phyloP scores from a whole-genome alignment of 2,888 invertebrate species.

The Clostera curtula region DNA sequence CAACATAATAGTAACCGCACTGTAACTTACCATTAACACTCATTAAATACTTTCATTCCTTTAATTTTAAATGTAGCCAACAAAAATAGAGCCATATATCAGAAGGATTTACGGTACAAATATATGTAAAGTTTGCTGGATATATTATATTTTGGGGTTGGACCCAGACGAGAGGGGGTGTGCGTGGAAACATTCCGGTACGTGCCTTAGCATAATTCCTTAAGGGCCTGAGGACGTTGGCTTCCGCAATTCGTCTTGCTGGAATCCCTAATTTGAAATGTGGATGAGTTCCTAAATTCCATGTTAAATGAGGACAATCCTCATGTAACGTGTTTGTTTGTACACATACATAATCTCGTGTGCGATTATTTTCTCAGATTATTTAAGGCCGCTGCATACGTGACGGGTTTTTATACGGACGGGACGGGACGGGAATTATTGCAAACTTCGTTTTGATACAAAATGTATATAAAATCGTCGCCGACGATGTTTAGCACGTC shows the following conservation, averaged over 20 bases:
- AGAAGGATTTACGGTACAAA: constrained; percentile 74
- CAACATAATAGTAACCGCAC: constrained; percentile 51
- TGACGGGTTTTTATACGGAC: no score
- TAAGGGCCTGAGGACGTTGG: constrained; percentile 61
- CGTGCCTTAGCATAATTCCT: constrained; percentile 72
- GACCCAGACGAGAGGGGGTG: constrained; percentile 59
- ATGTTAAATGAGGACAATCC: constrained; percentile 26
- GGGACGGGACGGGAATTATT: no score
- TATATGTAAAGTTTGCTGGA: constrained; percentile 75
- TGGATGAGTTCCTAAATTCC: constrained; percentile 60
- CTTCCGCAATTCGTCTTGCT: constrained; percentile 70
- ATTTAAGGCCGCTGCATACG: no score
- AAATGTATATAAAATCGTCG: no score
- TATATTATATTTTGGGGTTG: constrained; percentile 73
- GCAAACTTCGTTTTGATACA: no score
- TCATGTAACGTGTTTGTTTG: not conserved
- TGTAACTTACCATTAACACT: constrained; percentile 64
- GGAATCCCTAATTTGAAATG: constrained; percentile 74
- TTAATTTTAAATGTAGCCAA: constrained; percentile 64
- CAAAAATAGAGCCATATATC: constrained; percentile 74
- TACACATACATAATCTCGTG: not conserved
- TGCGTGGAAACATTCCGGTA: constrained; percentile 70
- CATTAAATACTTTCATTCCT: constrained; percentile 64
- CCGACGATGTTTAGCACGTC: no score
- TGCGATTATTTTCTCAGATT: no score